Evolutionary conservation across 1,140 invertebrate species (phyloP), one percentile per base, ranked within the genome.

Genomic region (Medauroidea extradentata): DNA sequence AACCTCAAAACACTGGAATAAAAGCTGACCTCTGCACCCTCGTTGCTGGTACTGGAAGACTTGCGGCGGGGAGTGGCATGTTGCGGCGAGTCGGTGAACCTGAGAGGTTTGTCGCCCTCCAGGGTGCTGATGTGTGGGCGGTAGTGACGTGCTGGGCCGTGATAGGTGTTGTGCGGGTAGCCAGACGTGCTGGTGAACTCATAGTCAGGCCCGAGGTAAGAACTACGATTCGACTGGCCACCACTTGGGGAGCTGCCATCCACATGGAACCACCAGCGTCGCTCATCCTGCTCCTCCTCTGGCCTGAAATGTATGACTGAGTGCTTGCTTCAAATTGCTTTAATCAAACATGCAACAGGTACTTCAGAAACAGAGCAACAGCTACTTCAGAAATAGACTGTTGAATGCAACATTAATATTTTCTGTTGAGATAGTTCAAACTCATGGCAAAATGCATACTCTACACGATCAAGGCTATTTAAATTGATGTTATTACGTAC

Each of bases 121-220:
- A 83, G 74, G 62, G 78, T 78, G 52, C 82, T 76, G 5, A 87
- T 73, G n/a, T 81, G 75, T 13, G 87, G 86, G 61, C 92, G 82
- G 59, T 87, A 83, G 69, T 92, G 90, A 60, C 84, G 78, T 7
- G 85, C 84, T 14, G 89, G 89, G 7, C 93, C 93, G 75, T 96
- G 93, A 76, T 95, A 96, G 1, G 93, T 96, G 73, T 94, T 91
- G 71, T 93, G 91, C 51, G 83, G 84, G 75, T 88, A 91, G 41
- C 83, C 82, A 41, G 78, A 80, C 18, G 70, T 57, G 3, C 78
- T 77, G 7, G 74, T 79, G 66, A 84, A 83, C 68, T 86, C 82
- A 62, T 83, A 85, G 61, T 82, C 78, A 58, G 67, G 67, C 24
- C 52, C 52, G 0, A 51, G 24, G 0, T 34, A 27, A 21, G 57